Evolutionary conservation across 2,888 invertebrate genomes (phyloP).

Genomic region (Archips xylosteana): DNA sequence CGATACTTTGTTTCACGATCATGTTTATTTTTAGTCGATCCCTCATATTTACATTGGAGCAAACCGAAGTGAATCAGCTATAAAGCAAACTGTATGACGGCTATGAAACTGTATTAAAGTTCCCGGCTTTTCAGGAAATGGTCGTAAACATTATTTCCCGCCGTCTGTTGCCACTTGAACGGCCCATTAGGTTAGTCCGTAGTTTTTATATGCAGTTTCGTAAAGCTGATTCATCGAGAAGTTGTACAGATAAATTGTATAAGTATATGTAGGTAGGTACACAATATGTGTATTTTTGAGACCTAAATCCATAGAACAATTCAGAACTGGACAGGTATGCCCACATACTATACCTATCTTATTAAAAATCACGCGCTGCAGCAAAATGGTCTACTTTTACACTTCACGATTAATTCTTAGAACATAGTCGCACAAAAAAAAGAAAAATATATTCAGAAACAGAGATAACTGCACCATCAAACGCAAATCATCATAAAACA

Average conservation of each 20-base stretch:
- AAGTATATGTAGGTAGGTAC: background rate
- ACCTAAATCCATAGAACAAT: too few relatives aligned
- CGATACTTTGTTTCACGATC: constrained; percentile 31
- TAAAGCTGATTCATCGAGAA: background rate
- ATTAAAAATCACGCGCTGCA: too few relatives aligned
- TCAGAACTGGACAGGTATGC: too few relatives aligned
- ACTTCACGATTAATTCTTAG: too few relatives aligned
- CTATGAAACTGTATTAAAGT: constrained; percentile 44
- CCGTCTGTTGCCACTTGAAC: constrained; percentile 36
- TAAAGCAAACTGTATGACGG: constrained; percentile 47
- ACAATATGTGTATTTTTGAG: too few relatives aligned
- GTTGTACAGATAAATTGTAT: background rate
- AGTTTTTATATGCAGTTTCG: background rate
- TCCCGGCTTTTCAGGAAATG: constrained; percentile 32
- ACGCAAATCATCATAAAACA: background rate
- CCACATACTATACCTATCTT: too few relatives aligned
- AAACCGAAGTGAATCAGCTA: constrained; percentile 52
- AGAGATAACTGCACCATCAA: background rate
- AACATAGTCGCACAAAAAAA: background rate
- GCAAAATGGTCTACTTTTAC: too few relatives aligned
- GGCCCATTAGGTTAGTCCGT: constrained; percentile 12
- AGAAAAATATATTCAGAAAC: background rate
- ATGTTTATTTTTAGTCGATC: constrained; percentile 68
- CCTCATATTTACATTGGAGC: constrained; percentile 59
- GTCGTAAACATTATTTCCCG: constrained; percentile 35